Percentiles rank a stretch among this genome's conserved stretches.
Evolutionary conservation across 2,888 invertebrate genomes (phyloP).

Genomic region (Clistopyga incitator): DNA sequence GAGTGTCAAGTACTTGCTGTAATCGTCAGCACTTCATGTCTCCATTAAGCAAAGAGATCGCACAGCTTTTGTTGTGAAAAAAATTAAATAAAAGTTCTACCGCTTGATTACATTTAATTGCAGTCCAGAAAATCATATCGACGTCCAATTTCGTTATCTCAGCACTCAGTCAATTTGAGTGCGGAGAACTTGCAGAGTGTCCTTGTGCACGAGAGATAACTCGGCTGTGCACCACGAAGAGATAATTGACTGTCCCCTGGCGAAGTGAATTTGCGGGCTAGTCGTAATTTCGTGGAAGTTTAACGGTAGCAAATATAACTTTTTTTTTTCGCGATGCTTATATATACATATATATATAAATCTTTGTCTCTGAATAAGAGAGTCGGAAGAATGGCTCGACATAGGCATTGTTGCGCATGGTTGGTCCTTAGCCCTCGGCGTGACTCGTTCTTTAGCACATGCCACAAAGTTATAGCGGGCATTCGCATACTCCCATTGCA

Average conservation of each 20-base stretch:
- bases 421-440: conserved; percentile 63
- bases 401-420: conserved; percentile 74
- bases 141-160: conserved; percentile 23
- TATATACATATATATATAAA: neutral
- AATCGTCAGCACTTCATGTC: neutral
- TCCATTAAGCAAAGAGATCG: neutral
- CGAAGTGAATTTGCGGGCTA: neutral
- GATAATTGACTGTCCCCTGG: conserved; percentile 30
- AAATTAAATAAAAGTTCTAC: neutral
- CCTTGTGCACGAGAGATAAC: conserved; percentile 16
- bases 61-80: neutral
- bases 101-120: conserved; percentile 8
- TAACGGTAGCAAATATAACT: conserved; percentile 31
- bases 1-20: too few relatives aligned
- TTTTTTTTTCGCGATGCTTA: neutral
- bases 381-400: conserved; percentile 65
- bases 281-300: conserved; percentile 39
- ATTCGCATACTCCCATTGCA: conserved; percentile 33
- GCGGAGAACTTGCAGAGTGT: neutral
- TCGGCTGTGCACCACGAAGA: neutral
- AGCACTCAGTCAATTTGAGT: conserved; percentile 3
- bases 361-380: conserved; percentile 39
- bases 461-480: conserved; percentile 48
- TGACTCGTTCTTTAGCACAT: conserved; percentile 69
- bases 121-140: neutral